Base-by-base conservation (phyloP, 2,888 invertebrate genomes). In the Stegana nigrithorax region DNA sequence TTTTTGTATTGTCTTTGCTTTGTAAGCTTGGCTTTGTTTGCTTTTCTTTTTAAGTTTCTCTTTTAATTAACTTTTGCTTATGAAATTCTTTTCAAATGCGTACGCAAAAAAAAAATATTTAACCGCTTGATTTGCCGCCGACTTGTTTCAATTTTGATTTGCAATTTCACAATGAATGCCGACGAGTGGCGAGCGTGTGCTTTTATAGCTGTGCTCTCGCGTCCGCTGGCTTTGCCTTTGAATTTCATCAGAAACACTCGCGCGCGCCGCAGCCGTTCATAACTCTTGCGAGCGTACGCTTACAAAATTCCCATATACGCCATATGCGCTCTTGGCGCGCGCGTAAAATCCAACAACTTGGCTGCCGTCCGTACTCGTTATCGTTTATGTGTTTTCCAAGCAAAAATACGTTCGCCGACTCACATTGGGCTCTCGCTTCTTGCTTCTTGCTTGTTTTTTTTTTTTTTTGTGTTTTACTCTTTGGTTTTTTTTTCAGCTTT, bases 151-250 rank as follows among this genome's bases (percentile, higher is more conserved):
- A 84, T 84, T 83, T 84, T 84, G 84, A 84, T 73, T 81, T 73
- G 68, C 67, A 75, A 84, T 84, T 84, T 84, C 84, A 84, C 84
- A 84, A 84, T 84, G 84, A 84, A 84, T 84, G 71, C 71, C 60
- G 27, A 21, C 53, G 19, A 32, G 29, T 59, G 56, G 60, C 67
- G 64, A 63, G 70, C 65, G 62, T 21, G 23, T 14, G 78, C 77
- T 80, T 84, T 81, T 84, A 84, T 84, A 84, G 76, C 66, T 3
- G 62, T 60, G 45, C 79, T 83, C 83, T 78, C 78, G 77, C 73
- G 12, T 60, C 14, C 36, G 64, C 56, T 25, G 62, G 58, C 58
- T 36, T 59, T 72, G 70, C 71, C 67, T 66, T 60, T 64, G 77
- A 80, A 82, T 82, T 82, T 82, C 83, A 82, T 75, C 75, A 83